Base-by-base conservation (phyloP, 2,888 invertebrate genomes). In the Tolmerus cingulatus region DNA sequence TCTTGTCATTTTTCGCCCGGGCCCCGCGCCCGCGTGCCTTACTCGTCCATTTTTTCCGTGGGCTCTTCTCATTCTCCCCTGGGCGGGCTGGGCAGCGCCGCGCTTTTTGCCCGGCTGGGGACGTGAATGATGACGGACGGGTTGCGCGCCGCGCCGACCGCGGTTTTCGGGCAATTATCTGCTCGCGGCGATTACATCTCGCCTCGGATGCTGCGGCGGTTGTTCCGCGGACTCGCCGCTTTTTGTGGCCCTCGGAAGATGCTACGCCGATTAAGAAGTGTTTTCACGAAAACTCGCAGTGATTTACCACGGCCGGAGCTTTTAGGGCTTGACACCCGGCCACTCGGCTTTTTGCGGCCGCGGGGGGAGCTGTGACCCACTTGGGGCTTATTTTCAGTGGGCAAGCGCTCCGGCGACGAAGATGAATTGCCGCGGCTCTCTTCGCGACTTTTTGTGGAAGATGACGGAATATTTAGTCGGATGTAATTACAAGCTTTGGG, bases 71-170 rank as follows among this genome's bases (percentile, higher is more conserved):
- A 19, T 66, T 66, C 66, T 27, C 27, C 19, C 12, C 19, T 66
- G 27, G 66, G 66, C 12, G 66, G 9, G 57, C 23, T 23, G 57
- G n/a, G 9, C n/a, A 23, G 23, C 8, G 23, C 23, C 12, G 40
- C 40, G 40, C 12, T 66, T 79, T 51, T 79, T 79, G 46, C 51
- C 51, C 51, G 30, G 27, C 46, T 5, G 46, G 16, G 55, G 51
- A 79, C 51, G 79, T 79, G 51, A 79, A 79, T 79, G 51, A 79
- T 79, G 79, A 79, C 51, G 30, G 79, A 79, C 79, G 46, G 46
- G 79, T 79, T 79, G 51, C 55, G 51, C 30, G 79, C 46, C 27
- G 27, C 30, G 79, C 46, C 27, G 46, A n/a, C 43, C 43, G 43
- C 66, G 23, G 66, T 66, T 66, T 66, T 66, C 23, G 66, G 66